Evolutionary conservation across 1,140 invertebrate species (phyloP).

Genomic region (Habropoda laboriosa): DNA sequence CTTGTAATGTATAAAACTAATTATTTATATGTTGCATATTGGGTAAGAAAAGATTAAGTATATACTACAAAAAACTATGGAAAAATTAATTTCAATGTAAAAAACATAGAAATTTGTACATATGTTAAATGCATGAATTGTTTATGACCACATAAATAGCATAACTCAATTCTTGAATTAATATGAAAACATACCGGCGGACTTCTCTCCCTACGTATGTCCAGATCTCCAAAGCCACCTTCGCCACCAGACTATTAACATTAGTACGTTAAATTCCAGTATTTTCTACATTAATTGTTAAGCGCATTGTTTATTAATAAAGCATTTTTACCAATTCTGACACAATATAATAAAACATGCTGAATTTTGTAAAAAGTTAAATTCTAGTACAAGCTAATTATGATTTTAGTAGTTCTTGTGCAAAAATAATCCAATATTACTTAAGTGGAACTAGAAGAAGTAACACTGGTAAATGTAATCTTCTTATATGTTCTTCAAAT

Average conservation of each 20-base stretch:
- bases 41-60: slow-evolving; percentile 10
- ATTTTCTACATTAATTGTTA: slow-evolving; percentile 42
- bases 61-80: slow-evolving; percentile 20
- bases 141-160: slow-evolving; percentile 23
- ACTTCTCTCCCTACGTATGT: slow-evolving; percentile 77
- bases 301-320: slow-evolving; percentile 48
- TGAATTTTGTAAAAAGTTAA: slow-evolving; percentile 21
- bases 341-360: slow-evolving; percentile 51
- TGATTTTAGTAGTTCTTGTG: slow-evolving; percentile 30
- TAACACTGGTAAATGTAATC: slow-evolving; percentile 16
- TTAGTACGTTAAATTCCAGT: slow-evolving; percentile 65
- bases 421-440: slow-evolving; percentile 25
- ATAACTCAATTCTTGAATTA: slow-evolving; percentile 58
- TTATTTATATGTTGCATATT: slow-evolving; percentile 9
- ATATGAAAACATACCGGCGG: slow-evolving; percentile 77
- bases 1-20: slow-evolving; percentile 15
- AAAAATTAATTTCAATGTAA: slow-evolving; percentile 1
- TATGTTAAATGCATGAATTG: slow-evolving; percentile 4
- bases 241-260: slow-evolving; percentile 80
- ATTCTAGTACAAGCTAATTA: slow-evolving; percentile 39
- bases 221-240: slow-evolving; percentile 79
- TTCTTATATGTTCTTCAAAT: background rate
- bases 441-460: slow-evolving; percentile 33
- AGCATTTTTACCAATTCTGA: slow-evolving; percentile 26
- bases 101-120: background rate